These are phyloP conservation scores for Uropetala carovei DNA, from an alignment of 2,888 invertebrate genomes.

Conservation along the genomic window DNA sequence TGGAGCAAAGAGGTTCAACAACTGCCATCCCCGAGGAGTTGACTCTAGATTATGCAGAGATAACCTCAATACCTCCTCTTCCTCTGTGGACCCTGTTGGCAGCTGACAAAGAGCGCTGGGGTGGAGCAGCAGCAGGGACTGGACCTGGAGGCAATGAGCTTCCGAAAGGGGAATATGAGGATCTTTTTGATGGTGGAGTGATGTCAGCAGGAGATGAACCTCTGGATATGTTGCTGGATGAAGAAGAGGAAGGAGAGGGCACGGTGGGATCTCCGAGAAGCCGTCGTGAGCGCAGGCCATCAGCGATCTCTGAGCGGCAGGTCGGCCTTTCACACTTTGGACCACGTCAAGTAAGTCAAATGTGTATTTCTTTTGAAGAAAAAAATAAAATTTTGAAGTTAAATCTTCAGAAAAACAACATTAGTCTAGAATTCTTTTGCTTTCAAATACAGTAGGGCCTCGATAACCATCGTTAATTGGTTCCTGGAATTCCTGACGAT, in stretches of 20 bases:
- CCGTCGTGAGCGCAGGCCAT: conserved; percentile 81
- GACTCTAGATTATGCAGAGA: conserved; percentile 94
- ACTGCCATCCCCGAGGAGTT: conserved; percentile 89
- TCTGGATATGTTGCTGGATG: conserved; percentile 86
- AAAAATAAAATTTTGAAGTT: no score
- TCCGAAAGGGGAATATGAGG: conserved; percentile 86
- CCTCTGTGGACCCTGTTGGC: conserved; percentile 97
- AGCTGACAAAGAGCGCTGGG: conserved; percentile 89
- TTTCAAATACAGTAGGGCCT: no score
- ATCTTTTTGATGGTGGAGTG: conserved; percentile 89
- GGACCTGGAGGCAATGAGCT: neutral
- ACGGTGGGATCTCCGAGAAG: conserved; percentile 69
- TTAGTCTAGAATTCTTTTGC: no score
- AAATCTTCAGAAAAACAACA: no score
- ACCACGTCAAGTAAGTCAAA: conserved; percentile 82
- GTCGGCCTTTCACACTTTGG: conserved; percentile 89
- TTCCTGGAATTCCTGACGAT: no score
- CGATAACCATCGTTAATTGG: no score
- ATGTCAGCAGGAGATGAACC: conserved; percentile 84
- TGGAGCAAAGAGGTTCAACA: conserved; percentile 86
- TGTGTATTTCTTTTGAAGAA: neutral
- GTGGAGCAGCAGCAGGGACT: neutral
- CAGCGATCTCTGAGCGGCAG: conserved; percentile 83
- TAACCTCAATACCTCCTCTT: conserved; percentile 97
- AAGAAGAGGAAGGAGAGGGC: conserved; percentile 82